Conservation (phyloP, 1,140 invertebrate genomes). For the Pissodes strobi region DNA sequence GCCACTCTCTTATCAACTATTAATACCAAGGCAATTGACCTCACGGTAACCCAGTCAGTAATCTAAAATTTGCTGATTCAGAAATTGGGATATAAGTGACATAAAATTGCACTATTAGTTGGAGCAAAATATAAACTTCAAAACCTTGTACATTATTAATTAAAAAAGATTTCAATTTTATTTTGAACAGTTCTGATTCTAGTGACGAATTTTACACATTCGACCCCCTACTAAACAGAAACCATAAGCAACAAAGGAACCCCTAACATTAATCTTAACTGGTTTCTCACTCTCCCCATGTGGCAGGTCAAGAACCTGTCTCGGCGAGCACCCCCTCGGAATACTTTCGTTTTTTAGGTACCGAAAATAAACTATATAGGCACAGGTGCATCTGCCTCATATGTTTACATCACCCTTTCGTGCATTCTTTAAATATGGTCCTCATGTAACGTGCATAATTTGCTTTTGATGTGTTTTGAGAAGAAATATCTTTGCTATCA, state of each 20-base stretch:
- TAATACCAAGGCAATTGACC: no score
- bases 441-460: not conserved
- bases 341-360: conserved; percentile 18
- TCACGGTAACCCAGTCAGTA: no score
- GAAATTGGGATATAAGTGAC: no score
- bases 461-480: no score
- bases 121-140: no score
- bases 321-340: conserved; percentile 16
- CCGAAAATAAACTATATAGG: not conserved
- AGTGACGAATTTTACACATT: not conserved
- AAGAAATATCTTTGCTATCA: no score
- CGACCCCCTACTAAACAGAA: not conserved
- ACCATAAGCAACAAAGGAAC: conserved; percentile 6
- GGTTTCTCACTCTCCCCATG: conserved; percentile 24
- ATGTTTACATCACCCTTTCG: conserved; percentile 2
- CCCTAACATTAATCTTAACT: conserved; percentile 20
- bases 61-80: no score
- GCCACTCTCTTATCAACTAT: no score
- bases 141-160: not conserved
- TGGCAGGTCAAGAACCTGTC: conserved; percentile 26
- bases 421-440: not conserved
- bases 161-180: no score
- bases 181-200: not conserved
- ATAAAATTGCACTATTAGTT: no score
- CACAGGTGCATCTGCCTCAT: conserved; percentile 17